These are phyloP conservation scores for Lepidurus packardi DNA, from an alignment of 1,140 invertebrate genomes.

Conservation along the genomic window DNA sequence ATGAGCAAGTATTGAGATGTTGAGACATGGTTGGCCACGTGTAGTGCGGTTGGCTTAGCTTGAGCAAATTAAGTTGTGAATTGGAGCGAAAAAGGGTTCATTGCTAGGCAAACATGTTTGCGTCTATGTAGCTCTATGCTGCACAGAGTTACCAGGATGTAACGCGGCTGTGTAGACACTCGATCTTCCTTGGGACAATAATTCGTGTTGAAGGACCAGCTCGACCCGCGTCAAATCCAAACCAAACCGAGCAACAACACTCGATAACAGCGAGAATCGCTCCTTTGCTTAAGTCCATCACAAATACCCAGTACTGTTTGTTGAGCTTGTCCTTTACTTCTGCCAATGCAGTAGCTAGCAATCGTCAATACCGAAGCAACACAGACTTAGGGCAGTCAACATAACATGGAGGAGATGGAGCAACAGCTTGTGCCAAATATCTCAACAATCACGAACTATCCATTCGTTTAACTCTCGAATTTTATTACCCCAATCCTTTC, in stretches of 20 bases:
- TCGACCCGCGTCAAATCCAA: no score
- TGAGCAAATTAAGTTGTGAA: neutral
- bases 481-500: neutral
- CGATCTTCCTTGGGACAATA: neutral
- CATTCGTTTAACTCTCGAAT: neutral
- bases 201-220: neutral
- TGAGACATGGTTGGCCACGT: neutral
- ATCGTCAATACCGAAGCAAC: neutral
- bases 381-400: neutral
- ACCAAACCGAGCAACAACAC: no score
- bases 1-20: neutral
- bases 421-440: slow-evolving; percentile 15
- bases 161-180: neutral
- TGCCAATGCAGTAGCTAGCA: no score
- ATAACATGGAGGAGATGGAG: neutral
- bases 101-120: slow-evolving; percentile 10
- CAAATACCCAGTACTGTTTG: no score
- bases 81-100: neutral
- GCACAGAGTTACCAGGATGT: neutral
- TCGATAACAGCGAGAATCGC: no score
- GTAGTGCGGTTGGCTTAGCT: neutral
- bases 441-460: neutral
- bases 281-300: no score
- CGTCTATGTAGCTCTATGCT: neutral
- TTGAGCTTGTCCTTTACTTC: no score